These are phyloP conservation scores for Cephus runcator DNA, from an alignment of 2,888 invertebrate genomes.

Conservation along the genomic window DNA sequence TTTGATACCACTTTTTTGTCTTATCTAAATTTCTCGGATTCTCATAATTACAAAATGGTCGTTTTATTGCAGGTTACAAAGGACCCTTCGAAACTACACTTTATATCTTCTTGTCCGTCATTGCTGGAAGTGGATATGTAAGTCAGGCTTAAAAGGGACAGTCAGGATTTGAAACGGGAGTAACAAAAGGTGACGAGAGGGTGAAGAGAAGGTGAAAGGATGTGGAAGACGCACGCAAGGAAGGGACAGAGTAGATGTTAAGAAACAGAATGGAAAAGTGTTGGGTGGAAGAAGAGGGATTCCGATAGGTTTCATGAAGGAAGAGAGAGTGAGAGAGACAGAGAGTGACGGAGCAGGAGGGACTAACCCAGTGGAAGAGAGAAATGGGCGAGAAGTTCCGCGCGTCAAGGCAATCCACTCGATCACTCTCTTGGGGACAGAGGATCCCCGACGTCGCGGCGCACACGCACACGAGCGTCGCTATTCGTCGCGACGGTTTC, in stretches of 20 bases:
- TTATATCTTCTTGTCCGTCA: no score
- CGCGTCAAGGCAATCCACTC: constrained; percentile 30
- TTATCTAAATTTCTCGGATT: no score
- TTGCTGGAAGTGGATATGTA: no score
- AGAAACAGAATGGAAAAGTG: constrained; percentile 4
- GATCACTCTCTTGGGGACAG: constrained; percentile 33
- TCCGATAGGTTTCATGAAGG: background rate
- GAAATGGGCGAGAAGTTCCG: constrained; percentile 14
- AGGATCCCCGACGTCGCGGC: background rate
- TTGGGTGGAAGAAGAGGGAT: background rate
- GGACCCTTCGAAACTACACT: no score
- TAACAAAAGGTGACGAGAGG: no score
- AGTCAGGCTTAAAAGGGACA: no score
- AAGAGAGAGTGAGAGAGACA: background rate
- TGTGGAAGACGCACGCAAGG: constrained; percentile 4
- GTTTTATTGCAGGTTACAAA: no score
- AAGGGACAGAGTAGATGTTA: constrained; percentile 1
- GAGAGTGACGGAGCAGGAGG: constrained; percentile 5
- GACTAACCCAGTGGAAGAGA: background rate
- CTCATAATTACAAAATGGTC: no score
- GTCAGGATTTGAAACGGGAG: no score
- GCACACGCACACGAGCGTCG: background rate
- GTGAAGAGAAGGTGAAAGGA: constrained; percentile 10
- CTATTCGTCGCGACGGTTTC: background rate
- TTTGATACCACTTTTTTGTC: no score